Evolutionary conservation across 2,113 vertebrate species (phyloP).

Genomic region (Eupsittula cactorum): DNA sequence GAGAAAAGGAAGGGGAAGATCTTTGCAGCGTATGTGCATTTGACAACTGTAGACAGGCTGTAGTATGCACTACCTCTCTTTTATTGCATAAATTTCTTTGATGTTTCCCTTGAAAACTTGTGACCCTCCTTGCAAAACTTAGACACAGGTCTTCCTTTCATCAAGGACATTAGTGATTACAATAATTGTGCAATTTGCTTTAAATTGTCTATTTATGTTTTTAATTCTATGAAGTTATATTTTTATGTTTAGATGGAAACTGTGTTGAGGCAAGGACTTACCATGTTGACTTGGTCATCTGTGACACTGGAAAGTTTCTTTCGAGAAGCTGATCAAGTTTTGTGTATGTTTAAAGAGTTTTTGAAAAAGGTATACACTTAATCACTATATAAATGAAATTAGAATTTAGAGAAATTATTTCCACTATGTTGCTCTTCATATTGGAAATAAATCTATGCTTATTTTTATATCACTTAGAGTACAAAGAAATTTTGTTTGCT

Average conservation of each 20-base stretch:
- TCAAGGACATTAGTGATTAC: neutral
- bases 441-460: neutral
- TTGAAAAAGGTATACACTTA: constrained; percentile 77
- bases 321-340: constrained; percentile 75
- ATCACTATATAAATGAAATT: neutral
- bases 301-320: constrained; percentile 81
- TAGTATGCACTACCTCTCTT: neutral
- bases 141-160: neutral
- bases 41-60: neutral
- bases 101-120: neutral
- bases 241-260: constrained; percentile 77
- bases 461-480: neutral
- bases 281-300: constrained; percentile 84
- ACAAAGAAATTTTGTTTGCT: neutral
- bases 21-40: neutral
- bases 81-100: neutral
- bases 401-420: neutral
- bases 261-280: constrained; percentile 80
- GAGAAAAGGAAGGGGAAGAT: neutral
- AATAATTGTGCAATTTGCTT: neutral
- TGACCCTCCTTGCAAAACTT: neutral
- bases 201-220: neutral
- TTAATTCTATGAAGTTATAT: neutral
- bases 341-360: constrained; percentile 77
- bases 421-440: neutral